Percentiles rank a stretch among this genome's conserved stretches.
phyloP scores from a whole-genome alignment of 2,888 invertebrate genomes.

The Dromius quadrimaculatus region DNA sequence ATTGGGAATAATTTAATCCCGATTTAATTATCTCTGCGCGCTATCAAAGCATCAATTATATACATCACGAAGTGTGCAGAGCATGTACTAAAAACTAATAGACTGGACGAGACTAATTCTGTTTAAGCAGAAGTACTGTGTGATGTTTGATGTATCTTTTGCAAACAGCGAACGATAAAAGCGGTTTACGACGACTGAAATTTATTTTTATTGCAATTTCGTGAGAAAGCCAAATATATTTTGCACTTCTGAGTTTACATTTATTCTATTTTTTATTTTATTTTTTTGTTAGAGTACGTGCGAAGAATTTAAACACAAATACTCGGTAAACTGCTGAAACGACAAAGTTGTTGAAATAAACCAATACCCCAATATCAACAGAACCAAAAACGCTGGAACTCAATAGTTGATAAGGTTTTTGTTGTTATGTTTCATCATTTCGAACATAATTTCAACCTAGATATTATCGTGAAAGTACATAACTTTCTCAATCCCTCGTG shows the following conservation, averaged over 20 bases:
- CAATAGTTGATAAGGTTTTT: too few relatives aligned
- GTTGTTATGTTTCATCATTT: too few relatives aligned
- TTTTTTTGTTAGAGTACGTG: constrained; percentile 36
- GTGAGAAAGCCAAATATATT: constrained; percentile 40
- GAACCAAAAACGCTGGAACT: constrained; percentile 24
- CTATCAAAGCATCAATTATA: constrained; percentile 33
- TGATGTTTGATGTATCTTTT: constrained; percentile 32
- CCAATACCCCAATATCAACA: constrained; percentile 28
- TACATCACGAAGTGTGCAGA: constrained; percentile 28
- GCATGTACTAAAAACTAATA: not conserved
- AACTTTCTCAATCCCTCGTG: too few relatives aligned
- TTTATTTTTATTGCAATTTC: constrained; percentile 48
- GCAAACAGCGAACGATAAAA: constrained; percentile 46
- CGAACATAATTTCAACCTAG: too few relatives aligned
- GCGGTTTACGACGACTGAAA: constrained; percentile 41
- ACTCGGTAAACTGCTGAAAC: constrained; percentile 19
- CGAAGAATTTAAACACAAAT: constrained; percentile 42
- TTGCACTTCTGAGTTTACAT: constrained; percentile 44
- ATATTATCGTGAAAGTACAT: too few relatives aligned
- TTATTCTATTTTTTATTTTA: constrained; percentile 45
- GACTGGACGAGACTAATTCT: not conserved
- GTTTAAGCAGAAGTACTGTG: constrained; percentile 16
- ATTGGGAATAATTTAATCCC: constrained; percentile 30
- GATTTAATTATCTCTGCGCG: constrained; percentile 27
- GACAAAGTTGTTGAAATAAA: constrained; percentile 33